phyloP scores from a whole-genome alignment of 2,113 vertebrate species.

The Eidolon helvum region DNA sequence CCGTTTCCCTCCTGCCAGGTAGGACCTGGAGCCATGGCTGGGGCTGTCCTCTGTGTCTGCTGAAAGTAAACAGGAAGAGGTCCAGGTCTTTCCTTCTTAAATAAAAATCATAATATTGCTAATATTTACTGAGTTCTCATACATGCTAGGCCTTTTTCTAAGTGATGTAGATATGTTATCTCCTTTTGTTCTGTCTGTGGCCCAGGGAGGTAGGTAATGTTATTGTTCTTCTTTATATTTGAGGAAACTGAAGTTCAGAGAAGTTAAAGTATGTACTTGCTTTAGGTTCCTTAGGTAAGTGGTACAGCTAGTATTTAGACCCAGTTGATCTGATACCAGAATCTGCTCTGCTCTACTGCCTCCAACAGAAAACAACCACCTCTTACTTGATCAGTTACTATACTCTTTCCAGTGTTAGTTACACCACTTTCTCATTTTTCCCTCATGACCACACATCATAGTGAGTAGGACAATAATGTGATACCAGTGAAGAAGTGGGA shows the following conservation, averaged over 20 bases:
- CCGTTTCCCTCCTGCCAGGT: slow-evolving; percentile 91
- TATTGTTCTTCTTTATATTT: slow-evolving; percentile 20
- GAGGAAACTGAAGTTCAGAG: not conserved
- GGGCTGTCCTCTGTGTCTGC: not conserved
- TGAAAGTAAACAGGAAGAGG: not conserved
- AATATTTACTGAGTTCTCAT: slow-evolving; percentile 19
- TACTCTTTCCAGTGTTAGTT: not conserved
- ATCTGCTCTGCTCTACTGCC: not conserved
- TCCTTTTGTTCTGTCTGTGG: not conserved
- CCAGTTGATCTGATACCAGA: not conserved
- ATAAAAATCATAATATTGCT: not conserved
- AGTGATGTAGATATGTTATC: not conserved
- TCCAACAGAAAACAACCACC: not conserved
- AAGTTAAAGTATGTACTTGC: not conserved
- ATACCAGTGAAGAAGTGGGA: not conserved
- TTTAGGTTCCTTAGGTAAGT: not conserved
- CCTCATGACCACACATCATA: not conserved
- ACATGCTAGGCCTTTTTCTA: not conserved
- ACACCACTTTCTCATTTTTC: not conserved
- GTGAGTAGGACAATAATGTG: not conserved
- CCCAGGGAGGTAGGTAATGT: not conserved
- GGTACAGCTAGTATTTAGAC: not conserved
- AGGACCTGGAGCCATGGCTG: slow-evolving; percentile 29
- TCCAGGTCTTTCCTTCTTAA: not conserved
- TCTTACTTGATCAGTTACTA: not conserved